Conservation (phyloP, 2,888 invertebrate species). For the Xanthostigma xanthostigma region DNA sequence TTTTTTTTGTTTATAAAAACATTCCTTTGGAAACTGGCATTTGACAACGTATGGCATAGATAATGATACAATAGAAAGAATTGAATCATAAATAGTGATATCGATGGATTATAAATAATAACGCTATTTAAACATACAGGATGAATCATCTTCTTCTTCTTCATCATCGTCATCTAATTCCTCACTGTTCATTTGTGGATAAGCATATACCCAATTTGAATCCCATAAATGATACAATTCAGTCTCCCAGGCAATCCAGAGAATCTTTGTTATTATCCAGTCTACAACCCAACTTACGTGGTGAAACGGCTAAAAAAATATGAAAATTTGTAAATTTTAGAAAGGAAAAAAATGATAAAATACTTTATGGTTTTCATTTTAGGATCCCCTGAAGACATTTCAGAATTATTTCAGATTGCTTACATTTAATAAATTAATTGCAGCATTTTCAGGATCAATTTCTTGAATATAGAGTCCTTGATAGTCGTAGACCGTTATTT, state of each 20-base stretch:
- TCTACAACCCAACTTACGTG: slow-evolving; percentile 25
- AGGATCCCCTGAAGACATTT: no score
- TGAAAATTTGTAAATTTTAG: neutral
- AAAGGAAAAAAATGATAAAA: neutral
- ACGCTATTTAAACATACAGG: slow-evolving; percentile 18
- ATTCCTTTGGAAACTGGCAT: no score
- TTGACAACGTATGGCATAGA: no score
- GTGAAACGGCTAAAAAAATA: slow-evolving; percentile 28
- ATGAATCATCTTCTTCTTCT: slow-evolving; percentile 15
- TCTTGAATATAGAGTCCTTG: slow-evolving; percentile 58
- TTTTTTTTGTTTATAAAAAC: no score
- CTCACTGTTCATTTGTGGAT: slow-evolving; percentile 12
- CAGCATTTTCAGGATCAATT: slow-evolving; percentile 23
- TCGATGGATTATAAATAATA: no score
- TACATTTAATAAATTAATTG: slow-evolving; percentile 25
- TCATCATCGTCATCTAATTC: slow-evolving; percentile 15
- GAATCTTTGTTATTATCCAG: slow-evolving; percentile 28
- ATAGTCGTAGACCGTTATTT: slow-evolving; percentile 68
- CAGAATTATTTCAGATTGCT: slow-evolving; percentile 7
- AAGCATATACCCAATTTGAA: slow-evolving; percentile 13
- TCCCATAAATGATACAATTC: slow-evolving; percentile 19
- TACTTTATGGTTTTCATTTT: no score
- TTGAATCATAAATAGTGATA: no score
- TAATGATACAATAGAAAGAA: no score
- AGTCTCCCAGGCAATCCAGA: slow-evolving; percentile 23